These are phyloP conservation scores for Dasypogon diadema DNA, from an alignment of 2,888 invertebrate genomes.

Conservation along the genomic window DNA sequence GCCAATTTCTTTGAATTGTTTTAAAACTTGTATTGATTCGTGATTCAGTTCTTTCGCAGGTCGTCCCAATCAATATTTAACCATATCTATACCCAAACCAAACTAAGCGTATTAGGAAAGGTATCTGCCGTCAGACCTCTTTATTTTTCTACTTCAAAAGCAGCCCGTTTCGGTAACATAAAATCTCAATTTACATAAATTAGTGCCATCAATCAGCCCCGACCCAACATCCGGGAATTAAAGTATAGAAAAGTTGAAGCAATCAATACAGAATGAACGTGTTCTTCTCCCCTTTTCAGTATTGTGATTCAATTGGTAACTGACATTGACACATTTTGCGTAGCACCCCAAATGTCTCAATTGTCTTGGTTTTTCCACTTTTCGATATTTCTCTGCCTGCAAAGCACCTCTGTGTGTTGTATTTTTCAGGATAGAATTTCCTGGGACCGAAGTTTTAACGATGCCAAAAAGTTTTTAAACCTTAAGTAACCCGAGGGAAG, in stretches of 20 bases:
- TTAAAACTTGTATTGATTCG: too few relatives aligned
- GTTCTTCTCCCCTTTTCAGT: not conserved
- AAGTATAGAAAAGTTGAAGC: slow-evolving; percentile 33
- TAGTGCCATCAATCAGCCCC: slow-evolving; percentile 34
- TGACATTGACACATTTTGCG: slow-evolving; percentile 47
- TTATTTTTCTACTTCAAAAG: slow-evolving; percentile 10
- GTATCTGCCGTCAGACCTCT: not conserved
- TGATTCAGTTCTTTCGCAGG: too few relatives aligned
- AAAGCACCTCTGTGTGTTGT: not conserved
- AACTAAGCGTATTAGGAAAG: too few relatives aligned
- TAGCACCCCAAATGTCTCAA: slow-evolving; percentile 33
- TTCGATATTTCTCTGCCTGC: not conserved
- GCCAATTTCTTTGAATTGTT: too few relatives aligned
- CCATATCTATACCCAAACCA: too few relatives aligned
- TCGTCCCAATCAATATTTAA: too few relatives aligned
- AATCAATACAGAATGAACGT: slow-evolving; percentile 18
- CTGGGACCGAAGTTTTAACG: slow-evolving; percentile 1
- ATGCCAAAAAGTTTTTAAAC: slow-evolving; percentile 14
- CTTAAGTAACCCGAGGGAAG: not conserved
- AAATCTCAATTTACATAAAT: slow-evolving; percentile 47
- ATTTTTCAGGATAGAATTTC: not conserved
- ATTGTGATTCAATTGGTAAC: slow-evolving; percentile 23
- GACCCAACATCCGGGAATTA: slow-evolving; percentile 19
- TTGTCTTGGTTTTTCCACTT: slow-evolving; percentile 39
- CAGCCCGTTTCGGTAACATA: slow-evolving; percentile 30